Conservation (phyloP, 2,113 vertebrate species). For the Azemiops feae region DNA sequence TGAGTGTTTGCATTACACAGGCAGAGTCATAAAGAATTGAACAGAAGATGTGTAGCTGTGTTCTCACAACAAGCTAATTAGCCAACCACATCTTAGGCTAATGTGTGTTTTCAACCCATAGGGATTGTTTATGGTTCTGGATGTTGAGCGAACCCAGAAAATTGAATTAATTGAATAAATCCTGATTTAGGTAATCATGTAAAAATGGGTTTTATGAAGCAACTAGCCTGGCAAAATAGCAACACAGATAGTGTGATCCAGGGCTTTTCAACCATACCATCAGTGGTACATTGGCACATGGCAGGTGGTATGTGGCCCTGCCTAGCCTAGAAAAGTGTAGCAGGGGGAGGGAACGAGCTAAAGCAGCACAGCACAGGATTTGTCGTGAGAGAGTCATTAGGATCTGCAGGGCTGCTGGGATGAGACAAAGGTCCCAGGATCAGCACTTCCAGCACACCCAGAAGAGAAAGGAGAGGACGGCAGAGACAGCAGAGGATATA, state of each 20-base stretch:
- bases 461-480: too few relatives aligned
- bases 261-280: too few relatives aligned
- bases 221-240: not conserved
- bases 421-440: too few relatives aligned
- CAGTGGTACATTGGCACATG: too few relatives aligned
- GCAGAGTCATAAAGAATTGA: not conserved
- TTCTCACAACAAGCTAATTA: not conserved
- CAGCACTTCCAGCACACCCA: too few relatives aligned
- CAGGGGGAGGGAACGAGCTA: too few relatives aligned
- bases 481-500: too few relatives aligned
- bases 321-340: too few relatives aligned
- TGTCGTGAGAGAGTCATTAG: too few relatives aligned
- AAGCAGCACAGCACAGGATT: too few relatives aligned
- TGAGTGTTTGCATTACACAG: not conserved
- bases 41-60: not conserved
- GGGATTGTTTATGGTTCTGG: not conserved
- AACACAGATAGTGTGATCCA: not conserved
- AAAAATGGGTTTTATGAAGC: not conserved
- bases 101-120: not conserved
- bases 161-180: not conserved
- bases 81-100: not conserved
- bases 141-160: not conserved
- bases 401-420: too few relatives aligned
- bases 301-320: too few relatives aligned
- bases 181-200: not conserved